A percentile compares a stretch with the other conserved stretches of the same genome.
phyloP scores from a whole-genome alignment of 1,140 invertebrate genomes.

The Caenorhabditis remanei region DNA sequence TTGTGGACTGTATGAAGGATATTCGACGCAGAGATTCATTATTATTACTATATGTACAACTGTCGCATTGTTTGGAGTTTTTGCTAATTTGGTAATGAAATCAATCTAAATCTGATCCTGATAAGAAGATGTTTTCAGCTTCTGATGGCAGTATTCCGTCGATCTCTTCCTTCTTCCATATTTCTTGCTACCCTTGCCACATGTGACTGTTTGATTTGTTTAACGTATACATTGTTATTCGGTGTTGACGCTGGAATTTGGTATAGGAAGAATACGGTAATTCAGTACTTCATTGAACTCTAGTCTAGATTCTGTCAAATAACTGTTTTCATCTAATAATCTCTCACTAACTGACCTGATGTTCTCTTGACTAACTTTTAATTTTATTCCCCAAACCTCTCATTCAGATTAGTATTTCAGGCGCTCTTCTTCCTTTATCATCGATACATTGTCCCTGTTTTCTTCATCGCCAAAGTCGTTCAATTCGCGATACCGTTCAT shows the following conservation, averaged over 20 bases:
- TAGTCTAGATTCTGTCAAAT: no score
- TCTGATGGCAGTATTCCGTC: constrained; percentile 60
- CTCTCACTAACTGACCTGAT: no score
- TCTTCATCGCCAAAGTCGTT: constrained; percentile 64
- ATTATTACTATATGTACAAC: constrained; percentile 56
- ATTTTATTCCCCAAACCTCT: no score
- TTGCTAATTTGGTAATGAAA: constrained; percentile 46
- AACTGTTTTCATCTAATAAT: no score
- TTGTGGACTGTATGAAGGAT: constrained; percentile 62
- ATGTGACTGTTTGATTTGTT: constrained; percentile 53
- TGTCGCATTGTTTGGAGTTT: constrained; percentile 55
- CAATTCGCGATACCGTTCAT: constrained; percentile 65
- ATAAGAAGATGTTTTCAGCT: constrained; percentile 37
- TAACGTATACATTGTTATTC: constrained; percentile 61
- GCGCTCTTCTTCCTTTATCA: constrained; percentile 61
- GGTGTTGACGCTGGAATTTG: constrained; percentile 60
- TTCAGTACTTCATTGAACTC: background rate
- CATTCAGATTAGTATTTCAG: constrained; percentile 10
- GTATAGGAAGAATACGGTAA: constrained; percentile 53
- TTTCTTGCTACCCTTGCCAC: constrained; percentile 54
- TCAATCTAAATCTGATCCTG: background rate
- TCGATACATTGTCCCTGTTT: constrained; percentile 58
- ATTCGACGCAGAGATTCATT: constrained; percentile 57
- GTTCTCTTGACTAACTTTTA: no score
- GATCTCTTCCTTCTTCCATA: constrained; percentile 57